Conservation (phyloP, 2,797 vertebrate species). For the Falco biarmicus region DNA sequence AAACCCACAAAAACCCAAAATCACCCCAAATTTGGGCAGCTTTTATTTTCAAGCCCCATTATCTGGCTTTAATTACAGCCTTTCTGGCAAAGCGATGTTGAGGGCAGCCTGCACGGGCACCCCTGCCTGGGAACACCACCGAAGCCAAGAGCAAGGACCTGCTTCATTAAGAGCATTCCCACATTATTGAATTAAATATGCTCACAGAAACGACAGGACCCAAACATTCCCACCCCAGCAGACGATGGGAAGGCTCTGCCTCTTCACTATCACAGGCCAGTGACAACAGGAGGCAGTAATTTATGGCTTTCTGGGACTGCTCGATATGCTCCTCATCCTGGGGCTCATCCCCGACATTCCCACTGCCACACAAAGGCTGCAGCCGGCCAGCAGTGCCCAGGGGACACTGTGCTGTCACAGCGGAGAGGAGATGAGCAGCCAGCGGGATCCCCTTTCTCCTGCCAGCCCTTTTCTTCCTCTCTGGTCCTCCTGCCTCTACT, state of each 20-base stretch:
- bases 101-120: not conserved
- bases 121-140: not conserved
- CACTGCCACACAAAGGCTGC: slow-evolving; percentile 51
- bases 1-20: not conserved
- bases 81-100: not conserved
- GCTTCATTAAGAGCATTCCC: slow-evolving; percentile 33
- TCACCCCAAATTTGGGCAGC: not conserved
- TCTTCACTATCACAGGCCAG: not conserved
- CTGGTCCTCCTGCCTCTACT: not conserved
- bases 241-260: slow-evolving; percentile 48
- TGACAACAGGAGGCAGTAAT: slow-evolving; percentile 51
- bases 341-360: slow-evolving; percentile 30
- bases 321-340: not conserved
- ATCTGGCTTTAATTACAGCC: not conserved
- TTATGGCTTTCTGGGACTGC: slow-evolving; percentile 55
- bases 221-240: slow-evolving; percentile 52
- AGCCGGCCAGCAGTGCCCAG: slow-evolving; percentile 12
- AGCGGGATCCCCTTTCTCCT: not conserved
- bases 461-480: not conserved
- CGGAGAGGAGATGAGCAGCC: not conserved
- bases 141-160: not conserved
- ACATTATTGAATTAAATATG: slow-evolving; percentile 11
- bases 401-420: slow-evolving; percentile 8
- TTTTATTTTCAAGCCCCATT: not conserved
- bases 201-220: not conserved